Conservation (phyloP, 2,113 vertebrate genomes). For the Isurus oxyrinchus region DNA sequence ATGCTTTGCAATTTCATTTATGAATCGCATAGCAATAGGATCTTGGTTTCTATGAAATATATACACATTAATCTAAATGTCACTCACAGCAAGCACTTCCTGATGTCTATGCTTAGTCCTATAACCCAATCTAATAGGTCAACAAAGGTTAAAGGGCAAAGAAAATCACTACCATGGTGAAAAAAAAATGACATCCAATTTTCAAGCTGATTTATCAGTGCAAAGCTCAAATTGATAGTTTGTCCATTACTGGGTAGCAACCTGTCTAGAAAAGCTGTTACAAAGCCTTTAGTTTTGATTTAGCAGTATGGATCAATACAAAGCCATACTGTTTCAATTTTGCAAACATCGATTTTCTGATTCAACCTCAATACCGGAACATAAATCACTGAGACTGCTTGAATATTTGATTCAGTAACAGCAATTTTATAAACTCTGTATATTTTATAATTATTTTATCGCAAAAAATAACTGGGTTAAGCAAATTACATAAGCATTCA, state of each 20-base stretch:
- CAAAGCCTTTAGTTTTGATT: slow-evolving; percentile 89
- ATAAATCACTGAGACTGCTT: slow-evolving; percentile 69
- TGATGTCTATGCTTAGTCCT: slow-evolving; percentile 74
- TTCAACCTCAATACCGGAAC: slow-evolving; percentile 72
- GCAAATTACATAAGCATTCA: slow-evolving; percentile 17
- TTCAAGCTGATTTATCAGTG: slow-evolving; percentile 99
- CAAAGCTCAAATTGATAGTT: slow-evolving; percentile 97
- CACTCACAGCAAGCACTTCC: slow-evolving; percentile 70
- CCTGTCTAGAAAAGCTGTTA: slow-evolving; percentile 87
- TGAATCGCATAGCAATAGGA: slow-evolving; percentile 4
- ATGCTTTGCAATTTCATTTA: neutral
- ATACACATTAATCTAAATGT: slow-evolving; percentile 58
- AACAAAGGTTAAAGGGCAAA: slow-evolving; percentile 71
- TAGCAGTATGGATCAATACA: slow-evolving; percentile 86
- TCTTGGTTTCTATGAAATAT: slow-evolving; percentile 44
- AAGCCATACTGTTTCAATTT: slow-evolving; percentile 99
- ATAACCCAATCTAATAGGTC: slow-evolving; percentile 84
- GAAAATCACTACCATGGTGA: slow-evolving; percentile 74
- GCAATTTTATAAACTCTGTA: slow-evolving; percentile 48
- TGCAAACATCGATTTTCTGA: slow-evolving; percentile 94
- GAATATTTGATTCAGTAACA: slow-evolving; percentile 39
- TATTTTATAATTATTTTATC: slow-evolving; percentile 48
- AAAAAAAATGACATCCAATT: slow-evolving; percentile 97
- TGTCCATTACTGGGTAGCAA: slow-evolving; percentile 81
- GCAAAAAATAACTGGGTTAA: slow-evolving; percentile 32